Percentiles rank a stretch among this genome's conserved stretches.
Evolutionary conservation across 2,797 vertebrate species (phyloP).

Genomic region (Sylvia borin): DNA sequence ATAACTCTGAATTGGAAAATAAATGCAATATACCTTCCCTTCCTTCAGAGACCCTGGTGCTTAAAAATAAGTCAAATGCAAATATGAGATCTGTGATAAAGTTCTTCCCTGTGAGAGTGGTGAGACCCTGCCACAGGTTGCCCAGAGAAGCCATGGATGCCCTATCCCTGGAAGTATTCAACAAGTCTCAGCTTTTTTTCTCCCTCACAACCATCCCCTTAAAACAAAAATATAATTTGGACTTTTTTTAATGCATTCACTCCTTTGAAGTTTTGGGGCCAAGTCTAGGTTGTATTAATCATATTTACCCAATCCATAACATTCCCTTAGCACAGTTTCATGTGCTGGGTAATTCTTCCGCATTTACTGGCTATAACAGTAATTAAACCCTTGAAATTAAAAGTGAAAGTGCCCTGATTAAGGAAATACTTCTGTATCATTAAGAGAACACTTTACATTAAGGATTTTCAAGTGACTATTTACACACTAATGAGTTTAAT

Average conservation of each 20-base stretch:
- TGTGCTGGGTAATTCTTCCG: not conserved
- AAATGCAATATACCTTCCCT: not conserved
- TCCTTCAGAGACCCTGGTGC: not conserved
- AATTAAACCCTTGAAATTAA: not conserved
- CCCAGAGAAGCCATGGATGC: not conserved
- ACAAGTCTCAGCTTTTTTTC: not conserved
- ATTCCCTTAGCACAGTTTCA: not conserved
- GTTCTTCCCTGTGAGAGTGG: not conserved
- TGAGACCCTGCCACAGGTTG: not conserved
- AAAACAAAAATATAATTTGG: not conserved
- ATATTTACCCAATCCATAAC: not conserved
- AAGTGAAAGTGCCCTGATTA: not conserved
- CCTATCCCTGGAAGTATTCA: not conserved
- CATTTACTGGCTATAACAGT: not conserved
- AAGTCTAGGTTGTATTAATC: not conserved
- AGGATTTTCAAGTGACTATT: not conserved
- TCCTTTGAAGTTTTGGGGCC: not conserved
- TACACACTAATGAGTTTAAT: not conserved
- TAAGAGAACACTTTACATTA: not conserved
- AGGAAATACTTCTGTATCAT: not conserved
- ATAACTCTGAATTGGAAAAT: not conserved
- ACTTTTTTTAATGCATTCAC: fast-evolving
- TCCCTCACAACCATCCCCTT: not conserved
- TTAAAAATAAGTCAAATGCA: not conserved
- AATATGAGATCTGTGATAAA: not conserved